Percentiles rank a stretch among this genome's conserved stretches.
These are phyloP conservation scores for Microplitis mediator DNA, from an alignment of 1,140 invertebrate genomes.

Conservation along the genomic window DNA sequence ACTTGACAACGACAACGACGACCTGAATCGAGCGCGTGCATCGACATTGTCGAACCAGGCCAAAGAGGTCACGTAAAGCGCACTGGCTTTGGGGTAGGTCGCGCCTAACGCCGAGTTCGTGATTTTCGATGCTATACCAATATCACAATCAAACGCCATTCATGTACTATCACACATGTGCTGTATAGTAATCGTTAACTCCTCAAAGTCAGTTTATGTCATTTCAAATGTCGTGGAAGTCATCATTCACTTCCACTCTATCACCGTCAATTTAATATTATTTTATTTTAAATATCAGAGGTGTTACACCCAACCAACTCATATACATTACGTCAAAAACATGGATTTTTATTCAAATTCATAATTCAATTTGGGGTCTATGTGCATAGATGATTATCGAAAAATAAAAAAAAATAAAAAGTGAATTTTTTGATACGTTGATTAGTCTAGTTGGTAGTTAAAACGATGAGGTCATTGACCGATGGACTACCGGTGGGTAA, in stretches of 20 bases:
- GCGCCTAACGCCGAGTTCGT: conserved; percentile 20
- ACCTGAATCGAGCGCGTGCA: conserved; percentile 8
- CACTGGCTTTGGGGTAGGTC: conserved; percentile 35
- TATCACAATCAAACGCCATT: too few species aligned
- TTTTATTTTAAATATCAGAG: too few species aligned
- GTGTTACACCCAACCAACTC: too few species aligned
- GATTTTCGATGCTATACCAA: conserved; percentile 26
- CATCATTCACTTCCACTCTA: too few species aligned
- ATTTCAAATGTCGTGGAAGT: neutral
- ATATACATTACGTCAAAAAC: too few species aligned
- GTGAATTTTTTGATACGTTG: neutral
- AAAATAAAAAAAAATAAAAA: neutral
- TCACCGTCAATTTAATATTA: too few species aligned
- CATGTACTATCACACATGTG: neutral
- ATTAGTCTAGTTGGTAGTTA: conserved; percentile 1
- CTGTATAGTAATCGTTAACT: neutral
- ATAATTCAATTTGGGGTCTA: too few species aligned
- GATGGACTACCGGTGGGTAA: conserved; percentile 25
- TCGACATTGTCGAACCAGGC: conserved; percentile 27
- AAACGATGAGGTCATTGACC: conserved; percentile 20
- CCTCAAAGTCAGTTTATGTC: neutral
- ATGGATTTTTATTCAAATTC: too few species aligned
- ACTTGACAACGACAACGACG: neutral
- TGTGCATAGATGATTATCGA: neutral
- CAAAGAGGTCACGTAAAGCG: conserved; percentile 35